Percentiles rank a stretch among this genome's conserved stretches.
These are phyloP conservation scores for Nesospiza acunhae DNA, from an alignment of 2,113 vertebrate genomes.

Conservation along the genomic window DNA sequence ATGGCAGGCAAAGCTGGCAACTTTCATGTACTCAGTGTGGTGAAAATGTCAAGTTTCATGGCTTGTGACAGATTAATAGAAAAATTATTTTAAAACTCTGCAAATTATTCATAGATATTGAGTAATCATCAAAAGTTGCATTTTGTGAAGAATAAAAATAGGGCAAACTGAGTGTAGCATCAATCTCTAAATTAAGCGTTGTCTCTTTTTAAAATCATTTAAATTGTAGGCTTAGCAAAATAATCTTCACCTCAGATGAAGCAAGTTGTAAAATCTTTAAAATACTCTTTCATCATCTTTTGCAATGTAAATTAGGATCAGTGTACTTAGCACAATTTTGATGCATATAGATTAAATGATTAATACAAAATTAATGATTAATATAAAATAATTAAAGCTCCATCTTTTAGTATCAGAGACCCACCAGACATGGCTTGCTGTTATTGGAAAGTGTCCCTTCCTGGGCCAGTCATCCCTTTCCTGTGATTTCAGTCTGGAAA, in stretches of 20 bases:
- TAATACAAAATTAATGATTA: not conserved
- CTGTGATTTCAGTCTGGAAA: not conserved
- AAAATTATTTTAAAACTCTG: constrained; percentile 52
- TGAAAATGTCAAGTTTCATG: constrained; percentile 61
- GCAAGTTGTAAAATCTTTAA: constrained; percentile 4
- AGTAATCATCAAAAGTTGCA: constrained; percentile 48
- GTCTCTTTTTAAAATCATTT: constrained; percentile 7
- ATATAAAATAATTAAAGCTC: not conserved
- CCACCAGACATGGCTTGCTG: not conserved
- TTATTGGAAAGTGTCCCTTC: not conserved
- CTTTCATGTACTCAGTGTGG: constrained; percentile 44
- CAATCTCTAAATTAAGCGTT: constrained; percentile 7
- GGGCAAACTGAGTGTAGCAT: constrained; percentile 24
- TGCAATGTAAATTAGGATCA: not conserved
- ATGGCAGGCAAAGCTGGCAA: constrained; percentile 36
- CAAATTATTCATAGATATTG: constrained; percentile 58
- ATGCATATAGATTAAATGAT: not conserved
- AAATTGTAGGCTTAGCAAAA: constrained; percentile 48
- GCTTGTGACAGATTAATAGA: constrained; percentile 64
- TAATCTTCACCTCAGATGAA: constrained; percentile 42
- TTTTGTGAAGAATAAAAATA: constrained; percentile 56
- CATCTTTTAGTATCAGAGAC: not conserved
- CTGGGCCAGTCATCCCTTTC: not conserved
- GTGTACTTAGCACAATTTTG: not conserved
- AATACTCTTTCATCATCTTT: not conserved